phyloP scores from a whole-genome alignment of 1,140 invertebrate species.

The Teleopsis dalmanni region DNA sequence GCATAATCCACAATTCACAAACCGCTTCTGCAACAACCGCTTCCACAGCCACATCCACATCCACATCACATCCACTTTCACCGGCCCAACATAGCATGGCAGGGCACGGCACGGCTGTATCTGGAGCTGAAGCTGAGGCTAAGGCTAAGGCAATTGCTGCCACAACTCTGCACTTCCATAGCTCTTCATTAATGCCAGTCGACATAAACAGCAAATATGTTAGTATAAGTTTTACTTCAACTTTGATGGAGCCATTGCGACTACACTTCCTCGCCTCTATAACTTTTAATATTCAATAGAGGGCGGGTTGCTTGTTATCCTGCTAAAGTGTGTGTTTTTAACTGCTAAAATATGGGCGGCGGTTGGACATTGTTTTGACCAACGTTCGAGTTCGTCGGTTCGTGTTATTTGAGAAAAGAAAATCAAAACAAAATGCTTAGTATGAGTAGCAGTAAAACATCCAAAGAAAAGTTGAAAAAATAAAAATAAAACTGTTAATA shows the following conservation, averaged over 20 bases:
- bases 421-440: background rate
- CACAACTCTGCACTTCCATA: background rate
- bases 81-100: no score
- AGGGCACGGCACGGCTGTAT: background rate
- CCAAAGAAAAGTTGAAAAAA: background rate
- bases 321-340: constrained; percentile 6
- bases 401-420: no score
- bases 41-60: background rate
- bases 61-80: background rate
- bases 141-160: background rate
- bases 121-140: background rate
- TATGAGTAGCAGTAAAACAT: background rate
- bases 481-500: background rate
- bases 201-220: constrained; percentile 7
- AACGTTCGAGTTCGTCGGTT: no score
- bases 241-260: background rate
- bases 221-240: constrained; percentile 6
- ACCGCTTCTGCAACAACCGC: background rate
- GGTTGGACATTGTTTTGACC: no score
- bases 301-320: background rate
- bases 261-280: background rate
- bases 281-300: background rate
- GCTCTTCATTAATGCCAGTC: constrained; percentile 8
- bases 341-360: constrained; percentile 5
- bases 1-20: constrained; percentile 6